Evolutionary conservation across 2,888 invertebrate genomes (phyloP).

Genomic region (Xanthia togata): DNA sequence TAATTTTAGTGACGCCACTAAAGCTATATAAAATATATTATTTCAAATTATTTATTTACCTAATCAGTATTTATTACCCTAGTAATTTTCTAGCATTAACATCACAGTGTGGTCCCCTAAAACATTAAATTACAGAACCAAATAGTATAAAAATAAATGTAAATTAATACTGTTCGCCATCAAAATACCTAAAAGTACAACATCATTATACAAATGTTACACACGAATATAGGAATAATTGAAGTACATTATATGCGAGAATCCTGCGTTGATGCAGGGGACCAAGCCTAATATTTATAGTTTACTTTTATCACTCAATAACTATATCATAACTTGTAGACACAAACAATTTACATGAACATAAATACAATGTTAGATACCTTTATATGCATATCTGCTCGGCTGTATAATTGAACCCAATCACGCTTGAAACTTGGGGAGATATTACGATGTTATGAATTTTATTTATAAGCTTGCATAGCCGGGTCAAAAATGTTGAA

Average conservation of each 20-base stretch:
- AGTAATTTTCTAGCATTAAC: slow-evolving; percentile 74
- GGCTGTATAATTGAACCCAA: slow-evolving; percentile 6
- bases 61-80: slow-evolving; percentile 58
- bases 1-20: slow-evolving; percentile 27
- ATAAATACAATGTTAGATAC: slow-evolving; percentile 3
- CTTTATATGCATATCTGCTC: neutral
- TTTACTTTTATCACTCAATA: slow-evolving; percentile 21
- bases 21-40: slow-evolving; percentile 26
- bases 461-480: neutral
- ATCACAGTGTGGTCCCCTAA: slow-evolving; percentile 77
- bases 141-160: slow-evolving; percentile 46
- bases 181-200: slow-evolving; percentile 39
- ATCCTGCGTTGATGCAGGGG: slow-evolving; percentile 31
- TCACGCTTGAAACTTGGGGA: neutral
- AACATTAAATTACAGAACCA: slow-evolving; percentile 48
- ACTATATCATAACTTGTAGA: slow-evolving; percentile 1
- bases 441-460: neutral
- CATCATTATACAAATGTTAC: slow-evolving; percentile 24
- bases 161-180: slow-evolving; percentile 67
- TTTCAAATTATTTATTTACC: slow-evolving; percentile 13
- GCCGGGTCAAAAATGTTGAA: neutral
- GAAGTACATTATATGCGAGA: slow-evolving; percentile 27
- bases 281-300: slow-evolving; percentile 21
- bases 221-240: slow-evolving; percentile 30
- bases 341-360: neutral